Evolutionary conservation across 2,797 vertebrate species (phyloP), one percentile per base, ranked within the genome.

Genomic region (Gymnothorax javanicus): DNA sequence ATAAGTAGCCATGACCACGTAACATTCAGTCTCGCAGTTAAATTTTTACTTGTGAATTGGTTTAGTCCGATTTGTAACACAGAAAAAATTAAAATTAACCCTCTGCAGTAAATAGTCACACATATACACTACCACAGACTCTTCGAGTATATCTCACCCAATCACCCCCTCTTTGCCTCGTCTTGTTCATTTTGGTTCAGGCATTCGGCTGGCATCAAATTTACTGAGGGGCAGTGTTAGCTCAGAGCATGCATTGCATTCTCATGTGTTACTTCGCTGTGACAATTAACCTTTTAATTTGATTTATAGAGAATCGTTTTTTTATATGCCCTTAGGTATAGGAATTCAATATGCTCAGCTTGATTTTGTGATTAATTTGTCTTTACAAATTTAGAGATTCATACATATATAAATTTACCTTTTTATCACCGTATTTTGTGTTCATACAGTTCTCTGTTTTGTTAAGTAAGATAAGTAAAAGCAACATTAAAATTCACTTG

Each of bases 271-370:
- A 85, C 25, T n/a, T 15, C 52, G 33, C 25, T 56, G 25, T 60
- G 57, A 58, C 25, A 60, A 25, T 62, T 27, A 27, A 25, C 56
- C 57, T 60, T 33, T 77, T 43, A 0, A 13, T 77, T 52, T 77
- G 15, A 84, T 77, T 87, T 50, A 84, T 79, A 43, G 33, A 57
- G 62, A 57, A 85, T 52, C 60, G 77, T 73, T 84, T 79, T 79
- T 85, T 25, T 64, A 83, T 83, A 87, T 71, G 59, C 75, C 75
- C 64, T 43, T 27, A 62, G 59, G 33, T 23, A 64, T 84, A 87
- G 58, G 8, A 43, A 59, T 12, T 52, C 43, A 79, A 71, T 23
- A 62, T 52, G 27, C 64, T 52, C 33, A n/a, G 43, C 67, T 54
- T 56, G 79, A 17, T 86, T 87, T 64, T 43, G 23, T 83, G n/a